phyloP scores from a whole-genome alignment of 2,888 invertebrate species.

The Drosophila putrida region DNA sequence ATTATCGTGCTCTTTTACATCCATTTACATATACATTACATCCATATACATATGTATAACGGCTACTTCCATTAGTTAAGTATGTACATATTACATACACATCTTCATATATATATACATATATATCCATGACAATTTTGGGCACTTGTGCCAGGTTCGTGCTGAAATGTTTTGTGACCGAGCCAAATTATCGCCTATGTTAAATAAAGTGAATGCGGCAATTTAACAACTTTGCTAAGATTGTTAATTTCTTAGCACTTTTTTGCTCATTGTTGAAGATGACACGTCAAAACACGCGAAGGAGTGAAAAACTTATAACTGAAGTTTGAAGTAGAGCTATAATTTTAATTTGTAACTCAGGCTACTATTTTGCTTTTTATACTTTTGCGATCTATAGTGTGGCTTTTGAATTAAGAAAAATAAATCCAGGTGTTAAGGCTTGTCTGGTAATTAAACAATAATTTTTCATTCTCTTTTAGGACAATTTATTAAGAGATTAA shows the following conservation, averaged over 20 bases:
- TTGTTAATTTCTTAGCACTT: conserved; percentile 12
- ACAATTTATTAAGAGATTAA: no score
- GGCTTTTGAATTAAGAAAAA: no score
- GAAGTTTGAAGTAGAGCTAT: background rate
- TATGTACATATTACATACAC: background rate
- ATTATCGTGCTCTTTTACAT: conserved; percentile 7
- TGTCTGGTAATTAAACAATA: no score
- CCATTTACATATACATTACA: conserved; percentile 1
- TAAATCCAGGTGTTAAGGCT: no score
- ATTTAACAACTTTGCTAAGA: conserved; percentile 46
- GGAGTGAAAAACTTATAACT: background rate
- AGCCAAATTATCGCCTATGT: conserved; percentile 52
- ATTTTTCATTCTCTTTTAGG: no score
- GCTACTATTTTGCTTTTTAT: background rate
- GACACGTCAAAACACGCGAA: conserved; percentile 25
- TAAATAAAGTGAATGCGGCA: conserved; percentile 43
- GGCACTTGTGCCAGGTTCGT: conserved; percentile 32
- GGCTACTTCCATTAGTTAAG: background rate
- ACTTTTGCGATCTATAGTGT: no score
- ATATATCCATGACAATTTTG: conserved; percentile 14
- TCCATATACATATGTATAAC: background rate
- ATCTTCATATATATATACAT: background rate
- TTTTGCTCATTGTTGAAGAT: conserved; percentile 1
- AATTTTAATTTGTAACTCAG: background rate
- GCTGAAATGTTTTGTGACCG: conserved; percentile 46